Conservation (phyloP, 53 echinoderm and acorn worm species). For the Apostichopus leukothele region DNA sequence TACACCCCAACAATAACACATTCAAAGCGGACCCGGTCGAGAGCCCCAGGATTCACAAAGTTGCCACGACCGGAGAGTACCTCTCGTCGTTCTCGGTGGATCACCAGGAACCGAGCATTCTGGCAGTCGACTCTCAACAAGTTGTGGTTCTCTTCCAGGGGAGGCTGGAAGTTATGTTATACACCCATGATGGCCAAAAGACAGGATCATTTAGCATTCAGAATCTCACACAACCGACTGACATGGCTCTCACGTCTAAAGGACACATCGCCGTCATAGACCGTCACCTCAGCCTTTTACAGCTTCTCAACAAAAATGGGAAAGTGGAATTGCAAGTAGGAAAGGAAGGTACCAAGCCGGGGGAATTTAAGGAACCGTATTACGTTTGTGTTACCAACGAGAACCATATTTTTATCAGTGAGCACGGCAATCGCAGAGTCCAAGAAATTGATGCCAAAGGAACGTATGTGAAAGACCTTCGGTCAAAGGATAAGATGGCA, state of each 20-base stretch:
- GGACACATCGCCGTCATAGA: constrained; percentile 78
- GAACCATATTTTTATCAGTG: constrained; percentile 78
- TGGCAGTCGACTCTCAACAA: constrained; percentile 62
- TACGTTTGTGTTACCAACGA: constrained; percentile 73
- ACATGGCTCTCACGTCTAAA: constrained; percentile 76
- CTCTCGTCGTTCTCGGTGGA: constrained; percentile 65
- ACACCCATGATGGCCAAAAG: constrained; percentile 65
- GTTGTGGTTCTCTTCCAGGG: constrained; percentile 72
- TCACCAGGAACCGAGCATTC: constrained; percentile 73
- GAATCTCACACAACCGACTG: constrained; percentile 72
- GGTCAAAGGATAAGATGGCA: constrained; percentile 71
- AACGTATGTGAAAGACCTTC: constrained; percentile 66
- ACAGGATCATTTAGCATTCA: constrained; percentile 61
- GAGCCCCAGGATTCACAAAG: constrained; percentile 79
- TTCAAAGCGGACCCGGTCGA: constrained; percentile 90
- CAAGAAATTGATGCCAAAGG: constrained; percentile 74
- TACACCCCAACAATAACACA: no score
- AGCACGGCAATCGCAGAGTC: constrained; percentile 75
- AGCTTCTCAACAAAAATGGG: constrained; percentile 65
- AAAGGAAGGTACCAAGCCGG: constrained; percentile 70
- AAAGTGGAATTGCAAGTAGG: constrained; percentile 65
- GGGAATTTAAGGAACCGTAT: constrained; percentile 85
- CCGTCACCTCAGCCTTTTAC: constrained; percentile 65
- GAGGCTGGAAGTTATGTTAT: constrained; percentile 59
- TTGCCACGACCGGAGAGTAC: constrained; percentile 70